A percentile compares a stretch with the other conserved stretches of the same genome.
Conservation (phyloP, 2,113 vertebrate genomes). For the Austrofundulus limnaeus region DNA sequence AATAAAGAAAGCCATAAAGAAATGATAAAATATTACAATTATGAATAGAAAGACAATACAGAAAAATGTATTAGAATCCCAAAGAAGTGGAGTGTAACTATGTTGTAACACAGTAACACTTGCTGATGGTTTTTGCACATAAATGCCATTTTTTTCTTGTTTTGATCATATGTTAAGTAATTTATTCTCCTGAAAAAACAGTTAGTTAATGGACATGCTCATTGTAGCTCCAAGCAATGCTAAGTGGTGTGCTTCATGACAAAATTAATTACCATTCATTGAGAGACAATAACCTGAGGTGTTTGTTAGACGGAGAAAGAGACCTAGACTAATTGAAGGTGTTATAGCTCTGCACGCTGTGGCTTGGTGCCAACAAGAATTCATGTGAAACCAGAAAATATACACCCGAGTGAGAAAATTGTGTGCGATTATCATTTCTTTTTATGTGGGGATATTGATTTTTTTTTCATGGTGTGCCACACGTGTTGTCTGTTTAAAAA, state of each 20-base stretch:
- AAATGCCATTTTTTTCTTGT: constrained; percentile 10
- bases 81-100: not conserved
- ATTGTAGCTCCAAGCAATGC: constrained; percentile 27
- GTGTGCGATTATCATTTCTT: no score
- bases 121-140: constrained; percentile 7
- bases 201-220: constrained; percentile 24
- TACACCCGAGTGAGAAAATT: no score
- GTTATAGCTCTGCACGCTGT: constrained; percentile 24
- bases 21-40: not conserved
- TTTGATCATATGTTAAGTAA: constrained; percentile 13
- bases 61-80: not conserved
- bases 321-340: constrained; percentile 14
- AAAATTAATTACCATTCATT: constrained; percentile 39
- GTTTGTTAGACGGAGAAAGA: constrained; percentile 19
- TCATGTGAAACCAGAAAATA: no score
- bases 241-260: constrained; percentile 39
- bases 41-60: not conserved
- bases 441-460: no score
- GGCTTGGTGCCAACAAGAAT: constrained; percentile 28
- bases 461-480: constrained; percentile 21
- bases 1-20: no score
- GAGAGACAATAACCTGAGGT: constrained; percentile 36
- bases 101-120: constrained; percentile 1
- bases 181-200: constrained; percentile 21
- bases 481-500: constrained; percentile 28